Conservation (phyloP, 2,797 vertebrate species). For the Lophotriccus pileatus region DNA sequence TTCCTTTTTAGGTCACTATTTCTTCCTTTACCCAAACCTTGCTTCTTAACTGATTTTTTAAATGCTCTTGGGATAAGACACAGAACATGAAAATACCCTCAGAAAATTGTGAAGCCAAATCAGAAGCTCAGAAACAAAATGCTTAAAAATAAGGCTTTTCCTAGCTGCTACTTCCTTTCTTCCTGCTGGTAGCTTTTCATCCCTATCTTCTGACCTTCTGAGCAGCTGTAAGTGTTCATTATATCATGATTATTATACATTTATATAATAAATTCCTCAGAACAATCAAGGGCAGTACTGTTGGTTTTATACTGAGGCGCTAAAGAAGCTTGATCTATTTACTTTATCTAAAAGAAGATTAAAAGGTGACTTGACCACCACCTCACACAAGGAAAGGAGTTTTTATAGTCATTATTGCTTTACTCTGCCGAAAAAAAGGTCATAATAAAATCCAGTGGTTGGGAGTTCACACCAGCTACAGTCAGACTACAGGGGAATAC, state of each 20-base stretch:
- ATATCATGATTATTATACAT: neutral
- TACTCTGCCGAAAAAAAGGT: neutral
- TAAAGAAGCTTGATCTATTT: neutral
- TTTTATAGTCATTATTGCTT: neutral
- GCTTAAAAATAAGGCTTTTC: neutral
- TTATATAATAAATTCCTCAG: neutral
- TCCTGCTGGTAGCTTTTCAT: neutral
- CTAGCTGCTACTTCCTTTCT: neutral
- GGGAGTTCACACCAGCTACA: neutral
- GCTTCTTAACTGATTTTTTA: too few relatives aligned
- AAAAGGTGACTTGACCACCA: neutral
- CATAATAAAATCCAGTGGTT: neutral
- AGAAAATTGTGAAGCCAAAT: neutral
- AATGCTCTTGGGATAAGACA: too few relatives aligned
- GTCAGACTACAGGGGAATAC: neutral
- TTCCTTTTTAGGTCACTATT: neutral
- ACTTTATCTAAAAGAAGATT: neutral
- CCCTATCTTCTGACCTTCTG: neutral
- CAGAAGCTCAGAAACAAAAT: neutral
- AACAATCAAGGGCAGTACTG: neutral
- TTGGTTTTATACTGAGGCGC: neutral
- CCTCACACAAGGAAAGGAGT: neutral
- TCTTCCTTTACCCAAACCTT: neutral
- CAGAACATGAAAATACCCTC: neutral
- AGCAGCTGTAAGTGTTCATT: neutral